Base-by-base conservation (phyloP, 2,888 invertebrate species). In the Pandemis corylana region DNA sequence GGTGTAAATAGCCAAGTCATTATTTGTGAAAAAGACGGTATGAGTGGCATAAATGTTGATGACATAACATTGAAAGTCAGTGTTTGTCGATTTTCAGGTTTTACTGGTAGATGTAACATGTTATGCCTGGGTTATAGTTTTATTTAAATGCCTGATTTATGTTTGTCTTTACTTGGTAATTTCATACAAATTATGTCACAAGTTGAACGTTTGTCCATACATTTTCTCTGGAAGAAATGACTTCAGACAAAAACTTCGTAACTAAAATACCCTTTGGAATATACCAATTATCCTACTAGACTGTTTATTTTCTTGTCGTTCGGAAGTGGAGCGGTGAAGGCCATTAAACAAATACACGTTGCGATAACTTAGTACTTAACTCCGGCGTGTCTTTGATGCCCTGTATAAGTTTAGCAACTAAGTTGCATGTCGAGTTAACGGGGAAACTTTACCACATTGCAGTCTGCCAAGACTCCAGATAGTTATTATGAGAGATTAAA, bases 381-480 rank as follows among this genome's bases (percentile, higher is more conserved):
- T 63, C 67, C 53, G 7, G 44, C 44, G 44, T 20, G 15, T 66
- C 61, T 72, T 59, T 71, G 66, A 72, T 72, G 49, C 49, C 49
- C 51, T 44, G 56, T 49, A 20, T n/a, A 72, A 72, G 63, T 68
- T 68, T 63, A 68, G 46, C 68, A 9, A 73, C 46, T 56, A 46
- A 63, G 68, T 46, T 63, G n/a, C 67, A 59, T 42, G 66, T 67
- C 41, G 49, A 15, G 68, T 28, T 73, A 73, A 73, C 72, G 56
- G 63, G 62, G 5, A 56, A 68, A 73, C 64, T 73, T 68, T 44
- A 51, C n/a, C 67, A 63, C 64, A 46, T 42, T 20, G 28, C 64
- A 13, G 67, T 68, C 56, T 56, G 41, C 15, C 65, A 42, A 56
- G 20, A 42, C 70, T 20, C 51, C 56, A 56, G 59, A 51, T 53